Percentiles rank a stretch among this genome's conserved stretches.
phyloP scores from a whole-genome alignment of 2,113 vertebrate species.

The Fulmarus glacialis region DNA sequence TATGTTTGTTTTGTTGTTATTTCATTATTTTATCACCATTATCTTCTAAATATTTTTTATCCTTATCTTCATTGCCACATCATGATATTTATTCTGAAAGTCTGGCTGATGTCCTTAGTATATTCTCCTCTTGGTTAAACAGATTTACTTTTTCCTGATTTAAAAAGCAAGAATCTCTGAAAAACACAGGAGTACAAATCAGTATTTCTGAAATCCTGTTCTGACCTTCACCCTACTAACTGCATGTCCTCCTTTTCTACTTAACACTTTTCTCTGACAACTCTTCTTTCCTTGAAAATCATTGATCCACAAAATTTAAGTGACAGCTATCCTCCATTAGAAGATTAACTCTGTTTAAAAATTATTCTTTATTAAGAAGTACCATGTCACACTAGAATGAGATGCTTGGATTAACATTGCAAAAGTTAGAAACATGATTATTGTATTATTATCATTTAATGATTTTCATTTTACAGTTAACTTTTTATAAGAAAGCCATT shows the following conservation, averaged over 20 bases:
- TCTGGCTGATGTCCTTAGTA: neutral
- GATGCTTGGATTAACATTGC: conserved; percentile 63
- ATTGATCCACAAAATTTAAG: conserved; percentile 31
- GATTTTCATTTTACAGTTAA: conserved; percentile 42
- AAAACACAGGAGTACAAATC: neutral
- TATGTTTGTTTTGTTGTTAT: neutral
- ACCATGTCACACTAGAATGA: conserved; percentile 20
- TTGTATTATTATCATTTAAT: conserved; percentile 62
- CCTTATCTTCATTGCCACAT: neutral
- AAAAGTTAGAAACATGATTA: conserved; percentile 58
- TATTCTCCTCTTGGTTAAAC: neutral
- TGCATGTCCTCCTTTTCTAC: neutral
- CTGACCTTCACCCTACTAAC: conserved; percentile 1
- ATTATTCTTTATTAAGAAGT: conserved; percentile 33
- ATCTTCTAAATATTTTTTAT: neutral
- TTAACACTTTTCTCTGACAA: neutral
- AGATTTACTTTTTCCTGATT: neutral
- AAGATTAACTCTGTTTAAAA: conserved; percentile 58
- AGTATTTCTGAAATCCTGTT: neutral
- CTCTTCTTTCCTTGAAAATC: conserved; percentile 3
- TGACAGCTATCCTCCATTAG: conserved; percentile 48
- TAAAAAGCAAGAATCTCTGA: neutral
- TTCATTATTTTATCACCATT: neutral
- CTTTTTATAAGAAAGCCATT: neutral
- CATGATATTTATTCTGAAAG: neutral